Conservation (phyloP, 2,888 invertebrate species). For the Pecten maximus region DNA sequence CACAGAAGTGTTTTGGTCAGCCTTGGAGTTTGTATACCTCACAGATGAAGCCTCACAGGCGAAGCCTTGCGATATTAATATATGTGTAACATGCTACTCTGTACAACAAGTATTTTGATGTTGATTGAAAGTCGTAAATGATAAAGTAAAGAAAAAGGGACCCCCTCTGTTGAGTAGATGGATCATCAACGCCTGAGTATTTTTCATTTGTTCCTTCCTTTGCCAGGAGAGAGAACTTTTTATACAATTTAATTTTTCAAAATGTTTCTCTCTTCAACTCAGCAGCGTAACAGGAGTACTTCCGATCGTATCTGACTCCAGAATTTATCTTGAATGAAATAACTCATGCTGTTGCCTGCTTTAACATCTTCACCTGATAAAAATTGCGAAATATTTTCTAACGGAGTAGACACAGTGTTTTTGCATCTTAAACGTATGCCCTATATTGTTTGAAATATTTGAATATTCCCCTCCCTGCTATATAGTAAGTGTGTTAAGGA, state of each 20-base stretch:
- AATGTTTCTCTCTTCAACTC: neutral
- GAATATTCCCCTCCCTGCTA: neutral
- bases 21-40: neutral
- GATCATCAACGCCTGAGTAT: neutral
- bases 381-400: neutral
- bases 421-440: neutral
- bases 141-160: neutral
- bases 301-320: neutral
- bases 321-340: conserved; percentile 6
- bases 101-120: neutral
- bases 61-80: neutral
- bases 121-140: neutral
- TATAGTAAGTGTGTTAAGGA: neutral
- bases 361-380: conserved; percentile 33
- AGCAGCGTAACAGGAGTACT: neutral
- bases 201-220: neutral
- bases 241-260: conserved; percentile 29
- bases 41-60: too few relatives aligned
- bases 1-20: neutral
- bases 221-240: neutral
- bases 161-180: neutral
- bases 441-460: neutral
- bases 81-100: neutral
- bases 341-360: conserved; percentile 13
- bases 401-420: conserved; percentile 19